phyloP scores from a whole-genome alignment of 1,140 invertebrate genomes.

The Atta cephalotes region DNA sequence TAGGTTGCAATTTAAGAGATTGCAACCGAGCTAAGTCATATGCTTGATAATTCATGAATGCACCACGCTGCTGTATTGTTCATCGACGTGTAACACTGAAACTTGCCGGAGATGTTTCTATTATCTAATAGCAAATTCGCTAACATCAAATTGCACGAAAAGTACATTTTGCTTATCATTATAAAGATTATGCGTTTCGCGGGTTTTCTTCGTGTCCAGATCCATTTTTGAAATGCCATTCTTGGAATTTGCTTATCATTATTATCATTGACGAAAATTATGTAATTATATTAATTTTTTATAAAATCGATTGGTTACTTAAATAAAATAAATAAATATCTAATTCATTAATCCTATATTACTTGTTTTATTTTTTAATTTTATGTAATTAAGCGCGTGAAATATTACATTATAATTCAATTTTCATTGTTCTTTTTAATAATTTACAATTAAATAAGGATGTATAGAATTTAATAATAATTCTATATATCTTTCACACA shows the following conservation, averaged over 20 bases:
- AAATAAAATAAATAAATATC: neutral
- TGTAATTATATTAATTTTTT: constrained; percentile 1
- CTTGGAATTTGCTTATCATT: neutral
- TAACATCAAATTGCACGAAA: too few relatives aligned
- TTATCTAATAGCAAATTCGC: neutral
- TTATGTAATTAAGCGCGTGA: too few relatives aligned
- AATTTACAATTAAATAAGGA: too few relatives aligned
- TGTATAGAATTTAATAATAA: too few relatives aligned
- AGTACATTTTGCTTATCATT: neutral
- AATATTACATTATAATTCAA: too few relatives aligned
- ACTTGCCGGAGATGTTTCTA: neutral
- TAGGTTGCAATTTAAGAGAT: neutral
- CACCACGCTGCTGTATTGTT: neutral
- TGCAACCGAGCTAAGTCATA: constrained; percentile 36
- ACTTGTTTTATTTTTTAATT: too few relatives aligned
- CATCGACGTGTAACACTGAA: neutral
- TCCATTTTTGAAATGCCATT: too few relatives aligned
- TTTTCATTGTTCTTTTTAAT: too few relatives aligned
- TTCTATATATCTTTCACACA: too few relatives aligned
- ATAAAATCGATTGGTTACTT: neutral
- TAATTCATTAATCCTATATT: too few relatives aligned
- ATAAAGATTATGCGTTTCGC: too few relatives aligned
- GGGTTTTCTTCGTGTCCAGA: too few relatives aligned
- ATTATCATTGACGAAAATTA: neutral
- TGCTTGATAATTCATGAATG: constrained; percentile 39